phyloP scores from a whole-genome alignment of 1,140 invertebrate genomes.

The Goniozus legneri region DNA sequence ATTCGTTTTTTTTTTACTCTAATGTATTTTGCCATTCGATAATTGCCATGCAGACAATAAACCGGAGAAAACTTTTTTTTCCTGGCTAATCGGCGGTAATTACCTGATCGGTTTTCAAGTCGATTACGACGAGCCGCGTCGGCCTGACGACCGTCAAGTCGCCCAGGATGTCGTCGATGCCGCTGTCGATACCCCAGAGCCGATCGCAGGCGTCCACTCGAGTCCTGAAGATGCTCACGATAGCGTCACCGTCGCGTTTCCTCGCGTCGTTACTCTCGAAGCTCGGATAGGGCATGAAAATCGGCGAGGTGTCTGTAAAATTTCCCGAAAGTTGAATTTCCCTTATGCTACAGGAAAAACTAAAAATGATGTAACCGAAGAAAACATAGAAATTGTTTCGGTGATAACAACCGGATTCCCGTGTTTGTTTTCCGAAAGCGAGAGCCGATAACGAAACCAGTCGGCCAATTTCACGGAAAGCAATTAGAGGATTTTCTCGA shows the following conservation, averaged over 20 bases:
- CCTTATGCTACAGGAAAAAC: background rate
- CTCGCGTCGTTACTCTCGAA: conserved; percentile 61
- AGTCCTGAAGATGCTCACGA: conserved; percentile 67
- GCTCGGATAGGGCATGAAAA: conserved; percentile 67
- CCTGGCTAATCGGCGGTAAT: background rate
- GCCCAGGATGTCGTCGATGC: conserved; percentile 69
- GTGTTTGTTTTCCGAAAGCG: no score
- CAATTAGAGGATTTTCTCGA: no score
- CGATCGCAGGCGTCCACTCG: conserved; percentile 68
- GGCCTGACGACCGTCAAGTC: conserved; percentile 60
- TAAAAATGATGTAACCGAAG: conserved; percentile 3
- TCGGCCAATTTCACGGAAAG: no score
- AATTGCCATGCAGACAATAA: no score
- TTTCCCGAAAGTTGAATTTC: background rate
- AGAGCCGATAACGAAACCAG: no score
- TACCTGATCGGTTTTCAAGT: conserved; percentile 67
- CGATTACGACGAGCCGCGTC: conserved; percentile 64
- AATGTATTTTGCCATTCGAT: no score
- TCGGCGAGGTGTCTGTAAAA: conserved; percentile 55
- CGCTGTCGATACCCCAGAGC: conserved; percentile 73
- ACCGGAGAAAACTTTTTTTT: no score
- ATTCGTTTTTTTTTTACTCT: background rate
- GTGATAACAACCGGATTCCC: no score
- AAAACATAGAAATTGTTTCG: no score
- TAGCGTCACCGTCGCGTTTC: conserved; percentile 55